These are phyloP conservation scores for Corythornis cristatus DNA, from an alignment of 2,113 vertebrate genomes.

Conservation along the genomic window DNA sequence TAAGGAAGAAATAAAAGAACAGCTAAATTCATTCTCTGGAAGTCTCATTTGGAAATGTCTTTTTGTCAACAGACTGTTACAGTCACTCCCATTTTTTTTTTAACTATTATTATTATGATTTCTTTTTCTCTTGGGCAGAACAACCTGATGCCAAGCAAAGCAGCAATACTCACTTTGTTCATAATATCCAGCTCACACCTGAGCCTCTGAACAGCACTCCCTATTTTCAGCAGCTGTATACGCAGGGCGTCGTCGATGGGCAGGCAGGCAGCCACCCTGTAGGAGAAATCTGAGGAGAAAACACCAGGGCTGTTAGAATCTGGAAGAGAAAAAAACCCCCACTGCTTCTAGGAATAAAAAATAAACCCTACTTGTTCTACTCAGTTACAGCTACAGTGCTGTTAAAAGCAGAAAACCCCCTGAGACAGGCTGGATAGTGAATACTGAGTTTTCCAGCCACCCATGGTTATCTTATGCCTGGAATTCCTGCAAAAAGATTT, in stretches of 20 bases:
- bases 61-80: background rate
- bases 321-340: background rate
- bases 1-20: background rate
- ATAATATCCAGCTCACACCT: conserved; percentile 97
- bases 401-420: background rate
- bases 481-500: background rate
- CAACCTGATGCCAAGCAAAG: background rate
- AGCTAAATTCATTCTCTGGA: background rate
- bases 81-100: background rate
- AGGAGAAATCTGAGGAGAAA: conserved; percentile 90
- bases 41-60: fast-evolving
- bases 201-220: conserved; percentile 94
- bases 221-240: conserved; percentile 93
- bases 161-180: conserved; percentile 85
- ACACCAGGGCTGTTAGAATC: conserved; percentile 7
- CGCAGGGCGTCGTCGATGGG: conserved; percentile 93
- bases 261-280: conserved; percentile 95
- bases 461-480: background rate
- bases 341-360: background rate
- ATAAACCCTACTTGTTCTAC: background rate
- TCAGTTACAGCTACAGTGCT: background rate
- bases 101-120: too few relatives aligned
- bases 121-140: background rate
- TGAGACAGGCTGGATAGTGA: background rate
- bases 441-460: background rate